Evolutionary conservation across 2,888 invertebrate species (phyloP), one percentile per base, ranked within the genome.

Genomic region (Augiades crinisus): DNA sequence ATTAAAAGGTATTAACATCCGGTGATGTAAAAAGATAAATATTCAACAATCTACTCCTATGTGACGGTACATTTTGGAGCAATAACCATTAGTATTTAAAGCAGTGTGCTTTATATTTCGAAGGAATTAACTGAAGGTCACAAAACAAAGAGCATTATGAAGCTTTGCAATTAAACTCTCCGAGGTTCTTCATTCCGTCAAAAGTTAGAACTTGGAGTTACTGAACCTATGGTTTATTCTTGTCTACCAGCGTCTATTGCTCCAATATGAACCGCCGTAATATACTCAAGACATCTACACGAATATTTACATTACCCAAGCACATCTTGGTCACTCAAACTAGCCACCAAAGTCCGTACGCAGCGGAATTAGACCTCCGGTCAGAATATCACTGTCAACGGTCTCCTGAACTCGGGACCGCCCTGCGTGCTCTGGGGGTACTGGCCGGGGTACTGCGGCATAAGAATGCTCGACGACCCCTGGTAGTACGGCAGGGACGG

Each of bases 301-400:
- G 16, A 33, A 33, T 49, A 49, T 49, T 24, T 34, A 49, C 49
- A 30, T 44, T 30, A 10, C 12, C 12, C 30, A 30, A 30, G n/a
- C 49, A 16, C 30, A n/a, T n/a, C 5, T 37, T 30, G 21, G 21
- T 38, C 40, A 31, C 30, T 27, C 27, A 7, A 33, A 19, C 13
- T 24, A 41, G 3, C 21, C 17, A 22, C 8, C 16, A 27, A 16
- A 34, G 8, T 41, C n/a, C n/a, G 34, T 47, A 1, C 68, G 63
- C 62, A 63, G 61, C 56, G 64, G 66, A 59, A 53, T 64, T 79
- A 84, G 30, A 65, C 71, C 70, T 94, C 94, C 91, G 94, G 94
- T 95, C 95, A 95, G 91, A 95, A 95, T 91, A 95, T 94, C 65
- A 95, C 95, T 41, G 95, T 93, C 12, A 95, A 80, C 1, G 95